Evolutionary conservation across 2,797 vertebrate genomes (phyloP), one percentile per base, ranked within the genome.

Genomic region (Streptopelia turtur): DNA sequence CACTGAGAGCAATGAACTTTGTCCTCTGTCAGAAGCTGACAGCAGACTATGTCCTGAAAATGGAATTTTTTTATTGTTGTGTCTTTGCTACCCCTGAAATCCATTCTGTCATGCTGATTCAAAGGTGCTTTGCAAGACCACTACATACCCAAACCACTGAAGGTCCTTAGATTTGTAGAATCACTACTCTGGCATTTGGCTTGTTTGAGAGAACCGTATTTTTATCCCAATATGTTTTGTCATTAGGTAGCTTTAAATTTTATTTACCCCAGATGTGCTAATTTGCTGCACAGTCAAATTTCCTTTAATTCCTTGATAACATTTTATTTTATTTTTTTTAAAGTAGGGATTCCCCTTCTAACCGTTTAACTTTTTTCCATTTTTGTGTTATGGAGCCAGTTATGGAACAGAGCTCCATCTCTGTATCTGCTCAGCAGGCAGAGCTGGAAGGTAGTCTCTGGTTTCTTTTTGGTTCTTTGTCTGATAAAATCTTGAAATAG

Each of bases 131-230:
- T 80, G 35, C 31, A 52, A 77, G 45, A 84, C 18, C 20, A 8
- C 31, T 47, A 28, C 68, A 83, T 77, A 30, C 4, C 17, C 18
- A 24, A 41, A 59, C 23, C 9, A 7, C 37, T 53, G 41, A 20
- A 41, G 23, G 13, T 45, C 28, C 7, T 66, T 59, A 33, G 28
- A n/a, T 45, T 11, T n/a, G 31, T 11, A 43, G 33, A 71, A 35
- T 78, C 1, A 0, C 23, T 87, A 1, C 7, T 72, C 22, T 1
- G 1, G 5, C 72, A 22, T 31, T 41, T 7, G 30, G 7, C 33
- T 77, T 74, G 9, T 66, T 61, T 52, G 55, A 84, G 27, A 75
- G 13, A 59, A 25, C 17, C 0, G 0, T 63, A 11, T 74, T 93
- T 93, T 79, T 33, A 10, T 63, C 25, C 16, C 22, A 39, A 1